Base-by-base conservation (phyloP, 2,797 vertebrate species). In the Enteromius anoplus region DNA sequence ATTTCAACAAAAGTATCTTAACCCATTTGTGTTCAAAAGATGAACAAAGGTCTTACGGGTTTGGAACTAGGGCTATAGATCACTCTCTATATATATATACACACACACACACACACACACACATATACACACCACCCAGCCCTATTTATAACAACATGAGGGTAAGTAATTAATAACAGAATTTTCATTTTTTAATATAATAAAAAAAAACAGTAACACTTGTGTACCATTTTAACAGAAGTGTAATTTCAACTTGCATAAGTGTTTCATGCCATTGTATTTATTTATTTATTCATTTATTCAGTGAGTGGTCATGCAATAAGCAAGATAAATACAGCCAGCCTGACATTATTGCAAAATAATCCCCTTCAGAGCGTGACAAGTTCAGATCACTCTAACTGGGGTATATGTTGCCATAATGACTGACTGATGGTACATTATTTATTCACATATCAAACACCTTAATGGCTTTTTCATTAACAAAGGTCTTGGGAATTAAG, bases 401-500 rank as follows among this genome's bases (percentile, higher is more conserved):
- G 21, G 21, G 34, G 66, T 60, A 42, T 32, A 72, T 51, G 12
- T 32, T 72, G 26, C 2, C 0, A 77, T 3, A 34, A 68, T 42
- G 49, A 23, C 34, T 3, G 23, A 40, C 10, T 40, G 62, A 69
- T 26, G 51, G 45, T 29, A 37, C 19, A 69, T n/a, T 40, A 40
- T 15, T 42, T 55, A 53, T 66, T 51, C 5, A 19, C 21, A 84
- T 58, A 84, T 86, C 75, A 84, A 85, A 80, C 17, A 58, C 21
- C 42, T 78, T 86, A 86, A 87, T 69, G 32, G n/a, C 69, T 62
- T 87, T 86, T 83, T 47, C 29, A 80, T 85, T 83, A 60, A 75
- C 72, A 84, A 83, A 83, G 37, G 26, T 78, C 49, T 51, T 34
- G 78, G 78, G 60, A 82, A 86, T 80, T 80, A 66, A 80, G 70